Percentiles rank a stretch among this genome's conserved stretches.
phyloP scores from a whole-genome alignment of 2,797 vertebrate genomes.

The Hybognathus amarus region DNA sequence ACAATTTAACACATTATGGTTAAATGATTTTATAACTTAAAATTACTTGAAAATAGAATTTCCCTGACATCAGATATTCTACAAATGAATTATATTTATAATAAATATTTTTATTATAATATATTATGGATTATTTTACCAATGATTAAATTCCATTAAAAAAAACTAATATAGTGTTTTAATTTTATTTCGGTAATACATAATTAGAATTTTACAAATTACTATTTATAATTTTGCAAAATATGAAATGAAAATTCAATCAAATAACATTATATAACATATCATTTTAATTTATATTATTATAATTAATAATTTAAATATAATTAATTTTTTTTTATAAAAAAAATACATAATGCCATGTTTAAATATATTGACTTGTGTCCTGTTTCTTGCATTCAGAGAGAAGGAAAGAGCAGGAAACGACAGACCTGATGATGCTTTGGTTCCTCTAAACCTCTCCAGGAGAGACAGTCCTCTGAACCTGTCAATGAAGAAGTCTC shows the following conservation, averaged over 20 bases:
- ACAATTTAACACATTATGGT: no score
- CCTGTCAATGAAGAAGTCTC: slow-evolving; percentile 81
- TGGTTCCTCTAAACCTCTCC: slow-evolving; percentile 89
- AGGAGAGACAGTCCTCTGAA: slow-evolving; percentile 86
- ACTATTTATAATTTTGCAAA: background rate
- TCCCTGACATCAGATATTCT: background rate
- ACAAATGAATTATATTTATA: background rate
- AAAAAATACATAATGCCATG: background rate
- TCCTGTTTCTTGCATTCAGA: background rate
- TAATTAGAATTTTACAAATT: background rate
- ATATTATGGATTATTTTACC: background rate
- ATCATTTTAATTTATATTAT: background rate
- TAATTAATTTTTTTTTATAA: no score
- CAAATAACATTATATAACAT: no score
- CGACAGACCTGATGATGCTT: slow-evolving; percentile 60
- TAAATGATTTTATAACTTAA: background rate
- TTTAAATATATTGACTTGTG: background rate
- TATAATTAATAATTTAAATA: no score
- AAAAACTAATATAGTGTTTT: no score
- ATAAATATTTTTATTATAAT: background rate
- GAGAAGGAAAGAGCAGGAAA: slow-evolving; percentile 47
- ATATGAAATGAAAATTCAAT: background rate
- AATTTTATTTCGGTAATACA: background rate
- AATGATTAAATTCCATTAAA: background rate
- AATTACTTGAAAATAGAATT: background rate